These are phyloP conservation scores for Acromyrmex echinatior DNA, from an alignment of 1,140 invertebrate species.

Conservation along the genomic window DNA sequence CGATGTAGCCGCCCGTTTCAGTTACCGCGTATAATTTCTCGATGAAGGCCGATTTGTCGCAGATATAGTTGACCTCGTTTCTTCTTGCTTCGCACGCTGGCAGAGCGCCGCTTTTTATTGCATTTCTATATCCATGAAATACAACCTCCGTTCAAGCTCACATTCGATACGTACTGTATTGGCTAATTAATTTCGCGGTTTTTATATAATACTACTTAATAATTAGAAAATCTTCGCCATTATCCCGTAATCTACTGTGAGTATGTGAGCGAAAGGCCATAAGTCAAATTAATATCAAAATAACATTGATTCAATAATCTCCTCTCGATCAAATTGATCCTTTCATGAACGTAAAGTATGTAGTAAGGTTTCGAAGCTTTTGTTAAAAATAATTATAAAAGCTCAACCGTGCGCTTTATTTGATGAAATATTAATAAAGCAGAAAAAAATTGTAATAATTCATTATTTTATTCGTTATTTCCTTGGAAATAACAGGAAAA, in stretches of 20 bases:
- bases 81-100: slow-evolving; percentile 69
- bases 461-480: not conserved
- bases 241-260: not conserved
- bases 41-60: slow-evolving; percentile 74
- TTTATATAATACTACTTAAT: slow-evolving; percentile 25
- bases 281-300: slow-evolving; percentile 20
- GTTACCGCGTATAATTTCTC: slow-evolving; percentile 66
- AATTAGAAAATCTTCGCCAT: slow-evolving; percentile 11
- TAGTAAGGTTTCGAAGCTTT: too few relatives aligned
- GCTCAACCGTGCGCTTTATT: not conserved
- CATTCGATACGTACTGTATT: slow-evolving; percentile 8
- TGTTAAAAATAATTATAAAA: slow-evolving; percentile 7
- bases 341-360: too few relatives aligned
- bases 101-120: slow-evolving; percentile 72
- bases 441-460: not conserved
- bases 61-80: slow-evolving; percentile 75
- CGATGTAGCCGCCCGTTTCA: slow-evolving; percentile 46
- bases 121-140: slow-evolving; percentile 67
- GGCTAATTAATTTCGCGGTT: slow-evolving; percentile 47
- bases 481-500: not conserved
- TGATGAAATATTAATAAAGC: not conserved
- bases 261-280: slow-evolving; percentile 25
- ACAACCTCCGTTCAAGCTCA: not conserved
- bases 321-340: not conserved
- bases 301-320: slow-evolving; percentile 3